Evolutionary conservation across 2,113 vertebrate species (phyloP).

Genomic region (Ardeotis arabs): DNA sequence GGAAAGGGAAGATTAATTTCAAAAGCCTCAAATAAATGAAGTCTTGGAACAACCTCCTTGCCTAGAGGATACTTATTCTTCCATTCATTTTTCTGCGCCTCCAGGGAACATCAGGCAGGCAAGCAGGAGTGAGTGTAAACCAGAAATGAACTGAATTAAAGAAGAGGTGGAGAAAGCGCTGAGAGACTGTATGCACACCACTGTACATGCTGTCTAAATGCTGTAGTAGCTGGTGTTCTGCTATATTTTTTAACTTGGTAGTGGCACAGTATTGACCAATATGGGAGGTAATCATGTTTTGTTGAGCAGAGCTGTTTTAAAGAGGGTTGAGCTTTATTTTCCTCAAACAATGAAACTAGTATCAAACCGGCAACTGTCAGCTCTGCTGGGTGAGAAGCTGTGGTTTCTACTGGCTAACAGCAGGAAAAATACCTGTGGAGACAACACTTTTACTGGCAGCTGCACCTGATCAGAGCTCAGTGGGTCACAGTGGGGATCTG

Average conservation of each 20-base stretch:
- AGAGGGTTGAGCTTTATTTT: neutral
- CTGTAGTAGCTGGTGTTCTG: neutral
- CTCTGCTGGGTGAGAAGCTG: neutral
- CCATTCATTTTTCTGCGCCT: neutral
- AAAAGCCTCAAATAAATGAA: neutral
- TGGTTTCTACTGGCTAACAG: neutral
- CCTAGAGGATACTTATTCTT: neutral
- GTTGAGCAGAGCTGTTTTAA: neutral
- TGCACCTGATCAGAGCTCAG: neutral
- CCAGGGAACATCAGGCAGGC: neutral
- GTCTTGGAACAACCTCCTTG: neutral
- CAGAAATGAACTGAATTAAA: neutral
- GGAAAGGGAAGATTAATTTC: neutral
- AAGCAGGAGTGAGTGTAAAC: neutral
- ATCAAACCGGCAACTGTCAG: neutral
- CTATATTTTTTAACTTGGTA: neutral
- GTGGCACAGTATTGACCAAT: neutral
- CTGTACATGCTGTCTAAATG: neutral
- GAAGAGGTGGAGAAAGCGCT: neutral
- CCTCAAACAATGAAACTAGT: neutral
- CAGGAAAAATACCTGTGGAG: neutral
- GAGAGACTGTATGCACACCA: fast-evolving
- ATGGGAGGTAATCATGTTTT: neutral
- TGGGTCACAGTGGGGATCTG: neutral
- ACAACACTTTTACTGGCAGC: neutral